Evolutionary conservation across 1,140 invertebrate species (phyloP).

Genomic region (Formica exsecta): DNA sequence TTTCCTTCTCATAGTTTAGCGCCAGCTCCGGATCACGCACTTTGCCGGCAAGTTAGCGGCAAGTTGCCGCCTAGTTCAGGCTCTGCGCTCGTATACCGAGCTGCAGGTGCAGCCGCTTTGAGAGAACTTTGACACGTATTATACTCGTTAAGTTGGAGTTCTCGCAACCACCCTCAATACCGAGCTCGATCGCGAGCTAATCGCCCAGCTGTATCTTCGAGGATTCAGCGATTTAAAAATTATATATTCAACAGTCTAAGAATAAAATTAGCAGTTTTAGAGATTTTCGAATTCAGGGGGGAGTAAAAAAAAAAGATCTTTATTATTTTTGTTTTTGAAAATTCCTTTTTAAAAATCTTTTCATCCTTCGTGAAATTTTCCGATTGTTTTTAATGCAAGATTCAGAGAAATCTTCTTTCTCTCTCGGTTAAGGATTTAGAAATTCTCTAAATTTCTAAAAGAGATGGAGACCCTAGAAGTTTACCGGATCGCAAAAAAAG

Average conservation of each 20-base stretch:
- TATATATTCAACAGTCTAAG: background rate
- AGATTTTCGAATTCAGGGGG: background rate
- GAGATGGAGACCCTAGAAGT: background rate
- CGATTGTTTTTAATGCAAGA: background rate
- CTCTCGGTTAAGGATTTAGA: background rate
- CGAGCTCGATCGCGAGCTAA: conserved; percentile 64
- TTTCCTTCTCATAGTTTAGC: conserved; percentile 67
- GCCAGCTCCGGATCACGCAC: conserved; percentile 73
- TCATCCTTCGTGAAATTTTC: background rate
- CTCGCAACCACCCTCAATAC: conserved; percentile 56
- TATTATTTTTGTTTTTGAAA: background rate
- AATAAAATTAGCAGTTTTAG: background rate
- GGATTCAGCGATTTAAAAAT: background rate
- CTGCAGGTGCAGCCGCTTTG: conserved; percentile 69
- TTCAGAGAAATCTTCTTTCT: background rate
- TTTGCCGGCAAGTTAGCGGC: conserved; percentile 71
- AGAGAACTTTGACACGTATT: conserved; percentile 80
- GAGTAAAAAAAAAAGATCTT: background rate
- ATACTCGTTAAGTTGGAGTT: conserved; percentile 78
- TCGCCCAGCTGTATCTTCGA: background rate
- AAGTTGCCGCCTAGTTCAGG: conserved; percentile 72
- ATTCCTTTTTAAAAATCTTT: background rate
- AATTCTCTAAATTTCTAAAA: conserved; percentile 1
- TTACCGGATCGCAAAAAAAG: conserved; percentile 6
- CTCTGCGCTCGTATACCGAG: conserved; percentile 64